Evolutionary conservation across 1,140 invertebrate genomes (phyloP).

Genomic region (Wasmannia auropunctata): DNA sequence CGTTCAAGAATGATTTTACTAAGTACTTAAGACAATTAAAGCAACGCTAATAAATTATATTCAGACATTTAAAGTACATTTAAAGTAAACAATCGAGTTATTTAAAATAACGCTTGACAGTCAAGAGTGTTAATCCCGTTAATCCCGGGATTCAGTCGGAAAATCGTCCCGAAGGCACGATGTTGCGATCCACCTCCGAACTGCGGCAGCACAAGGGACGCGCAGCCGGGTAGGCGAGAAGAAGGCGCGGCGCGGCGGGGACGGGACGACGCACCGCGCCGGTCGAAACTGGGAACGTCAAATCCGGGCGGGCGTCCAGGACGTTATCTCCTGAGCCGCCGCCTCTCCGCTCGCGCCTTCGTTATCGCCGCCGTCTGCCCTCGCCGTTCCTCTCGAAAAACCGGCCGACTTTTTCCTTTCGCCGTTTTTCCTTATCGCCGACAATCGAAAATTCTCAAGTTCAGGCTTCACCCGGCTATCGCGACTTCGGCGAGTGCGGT

Average conservation of each 20-base stretch:
- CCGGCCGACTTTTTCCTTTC: not conserved
- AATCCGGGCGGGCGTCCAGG: constrained; percentile 12
- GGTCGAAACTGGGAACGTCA: constrained; percentile 71
- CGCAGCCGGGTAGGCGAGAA: not conserved
- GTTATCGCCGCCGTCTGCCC: not conserved
- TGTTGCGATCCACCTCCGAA: constrained; percentile 72
- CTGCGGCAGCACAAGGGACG: constrained; percentile 67
- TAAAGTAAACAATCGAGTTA: no score
- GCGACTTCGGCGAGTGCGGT: not conserved
- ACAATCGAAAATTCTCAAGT: not conserved
- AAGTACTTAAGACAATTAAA: no score
- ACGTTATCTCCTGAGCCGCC: constrained; percentile 15
- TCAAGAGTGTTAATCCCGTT: not conserved
- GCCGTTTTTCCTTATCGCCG: not conserved
- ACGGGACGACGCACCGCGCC: constrained; percentile 15
- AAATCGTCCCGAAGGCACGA: not conserved
- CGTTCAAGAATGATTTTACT: no score
- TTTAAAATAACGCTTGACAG: no score
- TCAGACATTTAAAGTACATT: no score
- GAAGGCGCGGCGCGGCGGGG: not conserved
- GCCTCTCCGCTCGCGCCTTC: not conserved
- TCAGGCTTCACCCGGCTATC: not conserved
- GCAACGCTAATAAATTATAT: no score
- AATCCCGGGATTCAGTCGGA: not conserved
- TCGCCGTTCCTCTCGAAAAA: not conserved